A percentile compares a stretch with the other conserved stretches of the same genome.
Evolutionary conservation across 2,888 invertebrate species (phyloP).

Genomic region (Margaritifera margaritifera): DNA sequence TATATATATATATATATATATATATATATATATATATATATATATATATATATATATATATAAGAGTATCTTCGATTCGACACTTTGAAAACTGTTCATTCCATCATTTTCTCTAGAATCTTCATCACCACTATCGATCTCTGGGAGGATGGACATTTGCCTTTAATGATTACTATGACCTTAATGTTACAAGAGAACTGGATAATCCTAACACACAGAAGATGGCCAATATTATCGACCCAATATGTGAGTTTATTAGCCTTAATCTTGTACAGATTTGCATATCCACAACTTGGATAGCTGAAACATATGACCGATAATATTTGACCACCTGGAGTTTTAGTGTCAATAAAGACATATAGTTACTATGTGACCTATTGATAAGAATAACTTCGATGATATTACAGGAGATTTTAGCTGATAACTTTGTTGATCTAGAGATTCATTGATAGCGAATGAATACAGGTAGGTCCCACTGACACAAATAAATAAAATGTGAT

Average conservation of each 20-base stretch:
- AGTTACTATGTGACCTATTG: no score
- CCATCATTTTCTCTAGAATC: constrained; percentile 38
- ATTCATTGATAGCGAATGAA: no score
- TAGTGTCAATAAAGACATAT: no score
- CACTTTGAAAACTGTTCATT: no score
- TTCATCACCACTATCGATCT: constrained; percentile 61
- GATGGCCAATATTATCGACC: constrained; percentile 57
- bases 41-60: no score
- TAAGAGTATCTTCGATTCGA: no score
- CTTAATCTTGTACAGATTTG: neutral
- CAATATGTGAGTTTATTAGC: constrained; percentile 20
- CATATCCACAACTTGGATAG: neutral
- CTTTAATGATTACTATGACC: constrained; percentile 59
- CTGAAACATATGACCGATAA: neutral
- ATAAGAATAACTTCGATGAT: no score
- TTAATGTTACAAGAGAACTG: constrained; percentile 54
- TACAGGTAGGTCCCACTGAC: no score
- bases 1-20: no score
- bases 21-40: no score
- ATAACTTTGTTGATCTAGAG: neutral
- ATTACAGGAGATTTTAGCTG: no score
- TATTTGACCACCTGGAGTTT: neutral
- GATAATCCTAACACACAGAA: constrained; percentile 48
- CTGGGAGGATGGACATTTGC: constrained; percentile 67
- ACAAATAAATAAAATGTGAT: no score